These are phyloP conservation scores for Apodemus speciosus DNA, from an alignment of 2,113 vertebrate species.

Conservation along the genomic window DNA sequence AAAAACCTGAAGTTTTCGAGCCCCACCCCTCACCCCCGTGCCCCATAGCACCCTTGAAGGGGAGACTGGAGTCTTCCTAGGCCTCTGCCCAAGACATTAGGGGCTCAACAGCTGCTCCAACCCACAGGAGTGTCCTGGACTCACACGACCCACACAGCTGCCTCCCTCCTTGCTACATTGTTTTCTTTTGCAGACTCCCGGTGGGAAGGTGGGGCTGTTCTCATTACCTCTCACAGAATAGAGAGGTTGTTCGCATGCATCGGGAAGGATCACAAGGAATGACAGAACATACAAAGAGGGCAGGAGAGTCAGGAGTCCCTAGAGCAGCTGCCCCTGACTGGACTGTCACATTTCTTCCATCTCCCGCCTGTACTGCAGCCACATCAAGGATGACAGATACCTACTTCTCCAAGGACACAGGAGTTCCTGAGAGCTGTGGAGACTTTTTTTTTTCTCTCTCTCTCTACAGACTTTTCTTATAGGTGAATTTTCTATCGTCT, in stretches of 20 bases:
- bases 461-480: not conserved
- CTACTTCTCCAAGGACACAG: not conserved
- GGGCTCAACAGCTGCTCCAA: not conserved
- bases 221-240: not conserved
- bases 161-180: not conserved
- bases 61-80: no score
- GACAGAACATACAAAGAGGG: not conserved
- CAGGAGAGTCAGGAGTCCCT: no score
- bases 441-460: no score
- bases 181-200: not conserved
- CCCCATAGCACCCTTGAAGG: not conserved
- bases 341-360: not conserved
- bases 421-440: not conserved
- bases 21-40: no score
- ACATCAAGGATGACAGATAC: not conserved
- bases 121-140: not conserved
- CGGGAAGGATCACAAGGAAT: not conserved
- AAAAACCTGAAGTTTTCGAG: not conserved
- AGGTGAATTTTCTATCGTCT: not conserved
- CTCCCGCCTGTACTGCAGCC: not conserved
- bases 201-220: no score
- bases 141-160: accelerated
- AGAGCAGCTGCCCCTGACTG: accelerated
- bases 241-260: not conserved
- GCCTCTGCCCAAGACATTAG: not conserved